Evolutionary conservation across 2,113 vertebrate species (phyloP), one percentile per base, ranked within the genome.

Genomic region (Camarhynchus parvulus): DNA sequence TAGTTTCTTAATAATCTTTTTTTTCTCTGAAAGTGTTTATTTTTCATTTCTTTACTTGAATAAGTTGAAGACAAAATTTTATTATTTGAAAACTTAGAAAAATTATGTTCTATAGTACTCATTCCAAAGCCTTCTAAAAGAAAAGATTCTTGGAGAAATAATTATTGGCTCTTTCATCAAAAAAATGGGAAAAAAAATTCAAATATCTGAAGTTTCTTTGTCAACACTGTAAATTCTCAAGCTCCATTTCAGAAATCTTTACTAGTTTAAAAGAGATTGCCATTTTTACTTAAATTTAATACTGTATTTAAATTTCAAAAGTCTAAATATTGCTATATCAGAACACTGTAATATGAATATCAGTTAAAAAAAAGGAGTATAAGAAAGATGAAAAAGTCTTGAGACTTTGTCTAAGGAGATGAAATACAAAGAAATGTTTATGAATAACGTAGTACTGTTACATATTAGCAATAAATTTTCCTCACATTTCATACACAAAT

Each of bases 101-200:
- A 61, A 37, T 27, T 61, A 4, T 11, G 35, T 18, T 61, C 35
- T 61, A 24, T 37, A 37, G 58, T 11, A 37, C 35, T 37, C 24
- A 27, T 37, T 59, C 24, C 11, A 27, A 37, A 37, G 16, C 16
- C 24, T 37, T 61, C 58, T 61, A 13, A 61, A 61, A 61, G 15
- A 37, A 62, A 56, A 1, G 5, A 2, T 61, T 17, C 1, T 69
- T 56, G 8, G 5, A 75, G 37, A 89, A 75, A 62, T 35, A 55
- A 62, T 28, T 37, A n/a, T 63, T 59, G 11, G 37, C 2, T 14
- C 6, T 30, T 59, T 44, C 8, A 17, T 33, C 47, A 5, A 44
- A 56, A 61, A 44, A 58, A 1, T 1, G 2, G 10, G 7, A 14
- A 2, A 11, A 50, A 74, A 80, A 35, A 3, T 0, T n/a, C 7